phyloP scores from a whole-genome alignment of 2,888 invertebrate species.

The Linnaemya tessellans region DNA sequence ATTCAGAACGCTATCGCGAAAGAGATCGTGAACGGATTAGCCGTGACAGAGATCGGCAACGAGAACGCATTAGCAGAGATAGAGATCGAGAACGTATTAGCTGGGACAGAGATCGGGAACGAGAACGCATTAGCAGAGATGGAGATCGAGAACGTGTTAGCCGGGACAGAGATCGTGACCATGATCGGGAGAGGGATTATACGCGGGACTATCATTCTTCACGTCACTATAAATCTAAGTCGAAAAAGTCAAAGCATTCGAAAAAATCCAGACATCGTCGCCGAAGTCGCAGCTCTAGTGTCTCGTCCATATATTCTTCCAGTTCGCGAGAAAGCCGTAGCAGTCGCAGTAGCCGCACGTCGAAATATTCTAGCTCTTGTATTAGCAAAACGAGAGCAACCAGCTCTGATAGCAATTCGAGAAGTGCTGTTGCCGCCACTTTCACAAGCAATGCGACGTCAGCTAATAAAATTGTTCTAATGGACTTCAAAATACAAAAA shows the following conservation, averaged over 20 bases:
- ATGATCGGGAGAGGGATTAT: conserved; percentile 56
- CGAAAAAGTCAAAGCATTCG: conserved; percentile 79
- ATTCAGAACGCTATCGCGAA: conserved; percentile 36
- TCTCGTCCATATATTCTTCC: conserved; percentile 74
- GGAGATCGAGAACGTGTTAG: conserved; percentile 74
- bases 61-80: no score
- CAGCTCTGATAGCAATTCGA: conserved; percentile 77
- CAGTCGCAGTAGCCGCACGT: conserved; percentile 70
- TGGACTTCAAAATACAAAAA: conserved; percentile 80
- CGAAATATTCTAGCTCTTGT: conserved; percentile 76
- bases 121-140: conserved; percentile 74
- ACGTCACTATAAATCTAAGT: conserved; percentile 77
- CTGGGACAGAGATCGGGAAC: no score
- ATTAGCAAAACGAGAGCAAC: conserved; percentile 75
- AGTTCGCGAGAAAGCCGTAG: conserved; percentile 75
- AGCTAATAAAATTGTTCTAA: conserved; percentile 76
- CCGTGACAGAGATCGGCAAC: conserved; percentile 60
- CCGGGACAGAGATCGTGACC: conserved; percentile 74
- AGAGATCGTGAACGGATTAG: background rate
- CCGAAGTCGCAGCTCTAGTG: conserved; percentile 78
- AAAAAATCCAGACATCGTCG: conserved; percentile 78
- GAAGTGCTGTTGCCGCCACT: conserved; percentile 54
- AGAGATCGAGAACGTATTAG: no score
- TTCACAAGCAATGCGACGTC: conserved; percentile 46
- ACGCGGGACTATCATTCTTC: conserved; percentile 71